Conservation (phyloP, 2,888 invertebrate species). For the Lasioglossum lativentre region DNA sequence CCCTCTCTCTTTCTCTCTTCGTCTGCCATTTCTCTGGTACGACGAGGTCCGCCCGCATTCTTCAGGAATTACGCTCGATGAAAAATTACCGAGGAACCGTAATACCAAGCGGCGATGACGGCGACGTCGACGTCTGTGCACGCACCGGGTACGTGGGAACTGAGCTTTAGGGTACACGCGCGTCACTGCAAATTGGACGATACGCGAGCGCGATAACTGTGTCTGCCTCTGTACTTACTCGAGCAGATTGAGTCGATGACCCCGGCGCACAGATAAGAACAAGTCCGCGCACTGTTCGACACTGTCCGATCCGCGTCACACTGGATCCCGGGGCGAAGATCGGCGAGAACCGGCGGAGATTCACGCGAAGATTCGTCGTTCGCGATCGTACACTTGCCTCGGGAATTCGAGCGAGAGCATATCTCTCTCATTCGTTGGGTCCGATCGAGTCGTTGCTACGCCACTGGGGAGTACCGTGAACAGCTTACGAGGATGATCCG, state of each 20-base stretch:
- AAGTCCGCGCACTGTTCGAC: conserved; percentile 22
- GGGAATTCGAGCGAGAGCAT: background rate
- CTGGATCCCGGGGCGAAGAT: conserved; percentile 7
- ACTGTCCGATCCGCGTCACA: conserved; percentile 20
- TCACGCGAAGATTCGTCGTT: background rate
- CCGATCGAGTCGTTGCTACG: conserved; percentile 11
- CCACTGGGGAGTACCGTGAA: background rate
- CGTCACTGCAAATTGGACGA: conserved; percentile 20
- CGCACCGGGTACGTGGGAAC: conserved; percentile 8
- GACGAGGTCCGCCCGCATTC: conserved; percentile 40
- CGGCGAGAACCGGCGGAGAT: conserved; percentile 3
- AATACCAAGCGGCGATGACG: too few species aligned
- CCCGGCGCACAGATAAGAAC: conserved; percentile 18
- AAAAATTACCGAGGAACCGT: conserved; percentile 36
- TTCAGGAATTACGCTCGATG: conserved; percentile 40
- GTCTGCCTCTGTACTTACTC: conserved; percentile 6
- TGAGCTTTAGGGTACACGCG: background rate
- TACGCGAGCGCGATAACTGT: conserved; percentile 21
- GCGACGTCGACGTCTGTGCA: background rate
- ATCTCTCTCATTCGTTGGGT: background rate
- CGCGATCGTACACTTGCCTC: background rate
- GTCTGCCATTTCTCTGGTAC: background rate
- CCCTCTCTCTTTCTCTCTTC: background rate
- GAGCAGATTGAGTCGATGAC: conserved; percentile 22
- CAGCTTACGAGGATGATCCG: background rate